Evolutionary conservation across 1,140 invertebrate genomes (phyloP).

Genomic region (Aphelenchoides besseyi): DNA sequence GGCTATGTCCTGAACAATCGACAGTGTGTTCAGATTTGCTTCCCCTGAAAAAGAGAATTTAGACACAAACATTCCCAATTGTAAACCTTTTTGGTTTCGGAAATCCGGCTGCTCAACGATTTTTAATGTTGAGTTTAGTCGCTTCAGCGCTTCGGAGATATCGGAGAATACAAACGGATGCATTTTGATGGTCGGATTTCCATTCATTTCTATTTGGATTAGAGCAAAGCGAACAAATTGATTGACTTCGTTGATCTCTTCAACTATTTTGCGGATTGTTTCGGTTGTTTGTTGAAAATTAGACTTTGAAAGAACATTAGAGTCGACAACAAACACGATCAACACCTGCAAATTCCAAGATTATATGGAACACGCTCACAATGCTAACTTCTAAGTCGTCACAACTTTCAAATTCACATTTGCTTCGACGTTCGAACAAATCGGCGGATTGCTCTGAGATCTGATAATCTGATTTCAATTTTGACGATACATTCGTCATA

Average conservation of each 20-base stretch:
- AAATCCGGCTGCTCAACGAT: neutral
- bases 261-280: neutral
- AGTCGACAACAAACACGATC: neutral
- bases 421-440: slow-evolving; percentile 5
- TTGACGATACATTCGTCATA: slow-evolving; percentile 2
- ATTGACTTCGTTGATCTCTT: neutral
- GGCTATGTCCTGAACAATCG: neutral
- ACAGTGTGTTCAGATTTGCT: neutral
- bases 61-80: neutral
- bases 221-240: neutral
- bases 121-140: no score
- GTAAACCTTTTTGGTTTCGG: neutral
- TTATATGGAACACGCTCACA: neutral
- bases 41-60: neutral
- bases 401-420: slow-evolving; percentile 1
- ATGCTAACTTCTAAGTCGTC: slow-evolving; percentile 14
- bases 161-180: neutral
- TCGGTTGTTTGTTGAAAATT: no score
- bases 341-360: neutral
- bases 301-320: neutral
- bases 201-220: neutral
- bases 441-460: neutral
- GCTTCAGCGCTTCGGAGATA: slow-evolving; percentile 7
- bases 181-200: neutral
- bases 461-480: neutral